A percentile compares a stretch with the other conserved stretches of the same genome.
Evolutionary conservation across 2,797 vertebrate species (phyloP).

Genomic region (Sebastes iracundus): DNA sequence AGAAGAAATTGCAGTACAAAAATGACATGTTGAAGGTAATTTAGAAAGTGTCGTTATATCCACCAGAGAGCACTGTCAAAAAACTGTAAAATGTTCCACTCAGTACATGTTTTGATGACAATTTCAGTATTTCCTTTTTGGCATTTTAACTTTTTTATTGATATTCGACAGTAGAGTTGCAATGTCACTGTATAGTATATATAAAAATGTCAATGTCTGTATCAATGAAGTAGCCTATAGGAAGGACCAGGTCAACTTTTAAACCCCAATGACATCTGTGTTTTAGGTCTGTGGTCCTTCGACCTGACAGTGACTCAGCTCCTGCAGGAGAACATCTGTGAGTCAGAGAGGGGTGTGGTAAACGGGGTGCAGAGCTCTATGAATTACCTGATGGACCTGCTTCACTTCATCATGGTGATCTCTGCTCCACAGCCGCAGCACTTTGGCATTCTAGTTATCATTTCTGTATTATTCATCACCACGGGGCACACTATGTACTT

Average conservation of each 20-base stretch:
- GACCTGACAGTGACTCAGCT: conserved; percentile 85
- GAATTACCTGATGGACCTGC: conserved; percentile 87
- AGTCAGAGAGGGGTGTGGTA: conserved; percentile 83
- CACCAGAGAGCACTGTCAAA: conserved; percentile 8
- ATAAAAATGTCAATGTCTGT: not conserved
- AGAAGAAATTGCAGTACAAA: not conserved
- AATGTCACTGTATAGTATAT: not conserved
- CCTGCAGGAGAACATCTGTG: conserved; percentile 84
- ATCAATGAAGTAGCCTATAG: not conserved
- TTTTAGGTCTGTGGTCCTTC: conserved; percentile 84
- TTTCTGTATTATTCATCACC: conserved; percentile 83
- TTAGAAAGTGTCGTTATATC: not conserved
- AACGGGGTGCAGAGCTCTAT: conserved; percentile 87
- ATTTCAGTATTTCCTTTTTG: not conserved
- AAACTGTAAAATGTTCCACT: not conserved
- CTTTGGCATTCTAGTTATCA: conserved; percentile 82
- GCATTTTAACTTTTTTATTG: not conserved
- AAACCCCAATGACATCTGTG: conserved; percentile 30
- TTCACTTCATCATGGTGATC: conserved; percentile 84
- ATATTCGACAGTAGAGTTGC: not conserved
- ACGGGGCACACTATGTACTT: conserved; percentile 83
- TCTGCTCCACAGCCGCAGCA: conserved; percentile 80
- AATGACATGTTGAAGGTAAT: not conserved
- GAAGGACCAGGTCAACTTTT: not conserved
- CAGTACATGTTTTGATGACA: not conserved